Evolutionary conservation across 2,797 vertebrate genomes (phyloP), one percentile per base, ranked within the genome.

Genomic region (Ctenopoma multispine): DNA sequence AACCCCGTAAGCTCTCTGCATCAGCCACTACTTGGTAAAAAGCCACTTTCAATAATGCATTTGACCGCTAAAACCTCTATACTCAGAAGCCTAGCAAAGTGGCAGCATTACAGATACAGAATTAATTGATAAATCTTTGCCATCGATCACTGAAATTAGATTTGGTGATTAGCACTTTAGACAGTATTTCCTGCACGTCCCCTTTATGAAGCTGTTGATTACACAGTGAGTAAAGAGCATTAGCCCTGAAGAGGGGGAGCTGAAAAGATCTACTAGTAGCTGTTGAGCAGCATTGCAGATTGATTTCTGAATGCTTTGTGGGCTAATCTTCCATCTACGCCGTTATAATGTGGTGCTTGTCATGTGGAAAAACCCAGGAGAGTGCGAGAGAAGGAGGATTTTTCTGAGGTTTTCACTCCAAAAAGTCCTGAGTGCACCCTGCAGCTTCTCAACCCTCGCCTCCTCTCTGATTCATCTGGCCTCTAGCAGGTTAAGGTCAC

Each of bases 31-130:
- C 84, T 84, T 66, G 84, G 81, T 77, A 90, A 90, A 90, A 92
- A 89, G 77, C 80, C 86, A 87, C 82, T 88, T 88, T 90, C 87
- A 91, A 90, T 91, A 90, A 92, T 83, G 80, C 81, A 85, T 92
- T 89, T 91, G 87, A 90, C 88, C 83, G 66, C 89, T 83, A 82
- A 89, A 91, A 85, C 86, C 89, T 71, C 70, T 68, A 78, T 76
- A 79, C 81, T 71, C 77, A 70, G n/a, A 70, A 87, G 87, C 65
- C 64, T 70, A 72, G 77, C 79, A 79, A 78, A 84, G 84, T 64
- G 65, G 81, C 68, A 17, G 71, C 80, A 78, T 80, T 73, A 66
- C 49, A 75, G 62, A 87, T 69, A 83, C 81, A 74, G 85, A 81
- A 92, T 91, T 86, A 90, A 92, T 91, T 89, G 88, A 87, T 86